A percentile compares a stretch with the other conserved stretches of the same genome.
phyloP scores from a whole-genome alignment of 2,113 vertebrate genomes.

The Bubo bubo region DNA sequence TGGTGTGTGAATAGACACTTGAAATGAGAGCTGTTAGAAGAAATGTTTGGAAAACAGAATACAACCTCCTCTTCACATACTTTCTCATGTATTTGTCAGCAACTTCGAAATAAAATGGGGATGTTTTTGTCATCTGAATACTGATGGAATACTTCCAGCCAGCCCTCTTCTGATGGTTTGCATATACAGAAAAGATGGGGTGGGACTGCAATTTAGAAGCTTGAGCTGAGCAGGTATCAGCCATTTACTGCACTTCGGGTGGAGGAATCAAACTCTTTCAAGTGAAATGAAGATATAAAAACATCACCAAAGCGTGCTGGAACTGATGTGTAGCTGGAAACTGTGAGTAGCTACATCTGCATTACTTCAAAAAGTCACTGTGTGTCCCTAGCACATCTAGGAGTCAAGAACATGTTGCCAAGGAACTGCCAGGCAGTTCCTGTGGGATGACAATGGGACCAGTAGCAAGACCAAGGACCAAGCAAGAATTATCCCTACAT shows the following conservation, averaged over 20 bases:
- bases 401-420: neutral
- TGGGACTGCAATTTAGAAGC: neutral
- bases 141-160: neutral
- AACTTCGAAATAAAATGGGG: neutral
- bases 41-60: neutral
- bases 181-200: neutral
- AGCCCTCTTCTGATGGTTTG: neutral
- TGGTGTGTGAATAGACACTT: neutral
- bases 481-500: neutral
- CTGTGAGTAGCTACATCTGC: neutral
- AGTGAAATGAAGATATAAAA: neutral
- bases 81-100: neutral
- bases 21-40: neutral
- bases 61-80: neutral
- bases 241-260: neutral
- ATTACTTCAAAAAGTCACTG: neutral
- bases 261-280: neutral
- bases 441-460: neutral
- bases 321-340: neutral
- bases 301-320: neutral
- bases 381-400: neutral
- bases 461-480: neutral
- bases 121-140: neutral
- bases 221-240: neutral
- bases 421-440: neutral